Conservation (phyloP, 1,140 invertebrate species). For the Augochlora pura region DNA sequence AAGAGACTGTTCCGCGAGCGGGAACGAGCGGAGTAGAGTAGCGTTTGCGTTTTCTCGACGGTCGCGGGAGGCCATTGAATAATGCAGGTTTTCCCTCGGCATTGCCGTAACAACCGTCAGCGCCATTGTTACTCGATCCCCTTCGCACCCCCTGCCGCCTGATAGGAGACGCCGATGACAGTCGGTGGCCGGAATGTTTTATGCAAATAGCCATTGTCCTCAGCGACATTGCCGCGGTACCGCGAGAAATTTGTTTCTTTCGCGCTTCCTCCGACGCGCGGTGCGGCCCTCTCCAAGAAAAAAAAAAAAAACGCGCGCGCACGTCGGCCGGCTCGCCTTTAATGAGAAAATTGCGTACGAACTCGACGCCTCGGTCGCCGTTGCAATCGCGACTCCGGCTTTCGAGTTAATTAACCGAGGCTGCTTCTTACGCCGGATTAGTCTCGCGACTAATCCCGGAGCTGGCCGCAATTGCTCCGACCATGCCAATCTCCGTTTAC, state of each 20-base stretch:
- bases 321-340: neutral
- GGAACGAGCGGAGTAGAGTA: no score
- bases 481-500: neutral
- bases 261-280: conserved; percentile 28
- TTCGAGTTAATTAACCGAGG: conserved; percentile 29
- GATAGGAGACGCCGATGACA: conserved; percentile 54
- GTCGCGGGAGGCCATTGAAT: conserved; percentile 30
- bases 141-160: conserved; percentile 33
- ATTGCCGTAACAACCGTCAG: conserved; percentile 51
- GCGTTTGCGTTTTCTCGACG: conserved; percentile 43
- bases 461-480: neutral
- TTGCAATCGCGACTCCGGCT: conserved; percentile 35
- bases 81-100: conserved; percentile 39
- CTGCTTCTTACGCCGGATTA: neutral
- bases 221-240: conserved; percentile 64
- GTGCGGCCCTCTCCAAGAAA: neutral
- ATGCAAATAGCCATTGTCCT: conserved; percentile 71
- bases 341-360: conserved; percentile 44
- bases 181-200: conserved; percentile 65
- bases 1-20: no score
- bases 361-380: neutral
- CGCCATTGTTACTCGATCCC: conserved; percentile 59
- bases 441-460: neutral
- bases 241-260: conserved; percentile 64
- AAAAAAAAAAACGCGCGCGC: neutral